Evolutionary conservation across 92 coral and sea anemone species (phyloP), one percentile per base, ranked within the genome.

Genomic region (Actinostola sp.): DNA sequence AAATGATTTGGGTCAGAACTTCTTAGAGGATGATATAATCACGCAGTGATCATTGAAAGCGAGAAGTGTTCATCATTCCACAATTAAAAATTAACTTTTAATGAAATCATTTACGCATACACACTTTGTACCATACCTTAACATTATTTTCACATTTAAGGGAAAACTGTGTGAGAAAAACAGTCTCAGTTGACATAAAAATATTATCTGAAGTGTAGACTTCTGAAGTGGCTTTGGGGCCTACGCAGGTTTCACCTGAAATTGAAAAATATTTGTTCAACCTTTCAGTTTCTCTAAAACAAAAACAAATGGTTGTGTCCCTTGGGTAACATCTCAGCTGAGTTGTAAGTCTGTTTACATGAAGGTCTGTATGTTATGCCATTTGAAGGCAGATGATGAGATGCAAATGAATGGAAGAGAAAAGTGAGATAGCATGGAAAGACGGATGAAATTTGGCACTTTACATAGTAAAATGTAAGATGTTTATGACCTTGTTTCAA

Each of bases 171-270:
- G 91, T 83, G 15, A 95, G 80, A 70, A 95, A 95, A 1, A 92
- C 97, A 54, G 95, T 91, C 63, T 95, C 99, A 19, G 95, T 75
- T 50, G 99, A 88, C 45, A 95, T 77, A 16, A 95, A 71, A 17
- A 95, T 89, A 63, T 91, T 95, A 59, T 74, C 76, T 34, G 99
- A 92, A 0, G 97, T 76, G 82, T 91, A 95, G 59, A 82, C 78
- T 24, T 92, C 80, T 2, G 97, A 60, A 0, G 87, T 80, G 28
- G 95, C 90, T 80, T 86, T 79, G n/a, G 97, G 90, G 43, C 93
- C 91, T 34, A 69, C 63, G 51, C 99, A 95, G 31, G 90, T 84
- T 35, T 95, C 99, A 82, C 90, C 99, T 91, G 29, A 57, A 57
- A 36, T 4, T 36, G 11, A 4, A 36, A 36, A 4, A 11, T 36